Conservation (phyloP, 1,140 invertebrate species). For the Philaenus spumarius region DNA sequence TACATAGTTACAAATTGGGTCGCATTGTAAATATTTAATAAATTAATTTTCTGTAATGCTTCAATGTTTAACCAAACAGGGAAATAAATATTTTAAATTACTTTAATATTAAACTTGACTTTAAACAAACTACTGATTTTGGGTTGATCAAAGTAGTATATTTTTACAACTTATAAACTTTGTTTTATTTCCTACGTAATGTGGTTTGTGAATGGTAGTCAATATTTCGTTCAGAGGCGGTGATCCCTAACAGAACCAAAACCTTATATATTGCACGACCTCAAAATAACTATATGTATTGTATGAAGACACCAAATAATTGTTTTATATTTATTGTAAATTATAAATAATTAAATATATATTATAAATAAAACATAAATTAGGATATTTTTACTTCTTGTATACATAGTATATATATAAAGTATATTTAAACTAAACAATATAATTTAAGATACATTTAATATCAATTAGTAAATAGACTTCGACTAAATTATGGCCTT, state of each 20-base stretch:
- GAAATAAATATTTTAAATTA: too few relatives aligned
- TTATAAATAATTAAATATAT: not conserved
- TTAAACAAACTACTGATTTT: not conserved
- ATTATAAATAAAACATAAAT: not conserved
- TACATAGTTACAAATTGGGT: too few relatives aligned
- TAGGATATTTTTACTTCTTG: conserved; percentile 7
- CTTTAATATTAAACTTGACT: too few relatives aligned
- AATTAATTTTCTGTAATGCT: too few relatives aligned
- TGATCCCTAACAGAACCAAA: not conserved
- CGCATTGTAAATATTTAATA: too few relatives aligned
- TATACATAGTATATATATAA: conserved; percentile 6
- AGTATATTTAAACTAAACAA: conserved; percentile 4
- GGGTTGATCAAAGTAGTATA: not conserved
- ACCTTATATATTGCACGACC: not conserved
- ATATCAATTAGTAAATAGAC: not conserved
- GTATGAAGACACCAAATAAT: conserved; percentile 1
- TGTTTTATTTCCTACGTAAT: conserved; percentile 7
- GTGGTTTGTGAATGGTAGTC: conserved; percentile 8
- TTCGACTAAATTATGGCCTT: conserved; percentile 1
- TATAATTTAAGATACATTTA: not conserved
- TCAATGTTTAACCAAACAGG: too few relatives aligned
- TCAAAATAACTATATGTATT: conserved; percentile 4
- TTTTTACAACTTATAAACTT: not conserved
- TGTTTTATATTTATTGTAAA: conserved; percentile 2
- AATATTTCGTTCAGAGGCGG: not conserved